Conservation (phyloP, 2,113 vertebrate genomes). For the Toxostoma redivivum region DNA sequence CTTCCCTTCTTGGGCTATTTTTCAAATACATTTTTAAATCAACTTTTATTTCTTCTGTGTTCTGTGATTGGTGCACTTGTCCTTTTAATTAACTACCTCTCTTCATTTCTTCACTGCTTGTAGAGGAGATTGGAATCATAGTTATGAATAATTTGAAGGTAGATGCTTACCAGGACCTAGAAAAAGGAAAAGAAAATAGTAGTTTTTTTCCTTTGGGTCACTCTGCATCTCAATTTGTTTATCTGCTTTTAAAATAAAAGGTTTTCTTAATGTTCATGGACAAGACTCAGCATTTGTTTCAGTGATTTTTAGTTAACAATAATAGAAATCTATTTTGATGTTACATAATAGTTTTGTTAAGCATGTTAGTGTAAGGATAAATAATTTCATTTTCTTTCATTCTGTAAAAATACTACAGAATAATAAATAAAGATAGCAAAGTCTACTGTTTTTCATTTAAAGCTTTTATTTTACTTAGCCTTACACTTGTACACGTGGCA, state of each 20-base stretch:
- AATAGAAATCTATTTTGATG: not conserved
- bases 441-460: not conserved
- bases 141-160: slow-evolving; percentile 1
- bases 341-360: not conserved
- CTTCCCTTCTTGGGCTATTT: not conserved
- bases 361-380: not conserved
- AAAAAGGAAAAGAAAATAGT: not conserved
- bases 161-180: not conserved
- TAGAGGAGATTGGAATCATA: not conserved
- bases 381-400: not conserved
- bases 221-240: not conserved
- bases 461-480: not conserved
- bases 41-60: not conserved
- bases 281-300: not conserved
- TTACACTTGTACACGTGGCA: not conserved
- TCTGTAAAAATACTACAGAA: not conserved
- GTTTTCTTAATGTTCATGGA: not conserved
- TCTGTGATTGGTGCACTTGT: not conserved
- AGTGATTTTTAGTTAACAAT: not conserved
- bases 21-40: not conserved
- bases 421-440: not conserved
- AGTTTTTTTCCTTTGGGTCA: not conserved
- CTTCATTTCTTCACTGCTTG: not conserved
- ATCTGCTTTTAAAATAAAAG: not conserved
- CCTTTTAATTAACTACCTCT: slow-evolving; percentile 5